Evolutionary conservation across 2,888 invertebrate species (phyloP), one percentile per base, ranked within the genome.

Genomic region (Drosophila cracens): DNA sequence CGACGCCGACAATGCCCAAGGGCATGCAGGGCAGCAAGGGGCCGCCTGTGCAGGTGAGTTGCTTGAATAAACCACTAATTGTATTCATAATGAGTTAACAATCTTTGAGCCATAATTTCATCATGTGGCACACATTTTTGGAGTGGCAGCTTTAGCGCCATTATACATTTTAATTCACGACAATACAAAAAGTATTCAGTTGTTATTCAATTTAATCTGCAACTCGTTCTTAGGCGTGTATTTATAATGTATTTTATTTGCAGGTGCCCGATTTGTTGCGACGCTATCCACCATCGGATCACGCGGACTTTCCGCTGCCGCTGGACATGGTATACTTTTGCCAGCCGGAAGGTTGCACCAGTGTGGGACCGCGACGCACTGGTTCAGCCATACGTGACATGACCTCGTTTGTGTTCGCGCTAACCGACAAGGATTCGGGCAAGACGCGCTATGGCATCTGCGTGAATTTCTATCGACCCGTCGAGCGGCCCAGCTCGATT

Each of bases 321-420:
- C 94, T 98, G 91, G 99, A 99, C 93, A 99, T 99, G 96, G 99
- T 99, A 33, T 99, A 98, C 94, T 99, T 99, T 94, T 99, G 99
- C 92, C 99, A 99, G 93, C 99, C 99, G 2, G 99, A 99, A 94
- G 99, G 99, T 64, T 99, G 99, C 93, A 96, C 96, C 76, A 97
- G 96, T 74, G 97, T 98, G 74, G 98, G 98, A 18, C 98, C 98
- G 10, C 96, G 97, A 85, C 95, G 97, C 75, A 96, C 97, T 27
- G 93, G 93, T 7, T 91, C 93, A 1, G 96, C 96, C 43, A 94
- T 96, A 56, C 94, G 98, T 70, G 99, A 99, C 93, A 97, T 98
- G 60, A 97, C 97, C 34, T 99, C 99, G 21, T 99, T 99, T 93
- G 99, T 99, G 21, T 99, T 99, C 93, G 98, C 98, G 11, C 95